Conservation (phyloP, 2,797 vertebrate genomes). For the Tamandua tetradactyla region DNA sequence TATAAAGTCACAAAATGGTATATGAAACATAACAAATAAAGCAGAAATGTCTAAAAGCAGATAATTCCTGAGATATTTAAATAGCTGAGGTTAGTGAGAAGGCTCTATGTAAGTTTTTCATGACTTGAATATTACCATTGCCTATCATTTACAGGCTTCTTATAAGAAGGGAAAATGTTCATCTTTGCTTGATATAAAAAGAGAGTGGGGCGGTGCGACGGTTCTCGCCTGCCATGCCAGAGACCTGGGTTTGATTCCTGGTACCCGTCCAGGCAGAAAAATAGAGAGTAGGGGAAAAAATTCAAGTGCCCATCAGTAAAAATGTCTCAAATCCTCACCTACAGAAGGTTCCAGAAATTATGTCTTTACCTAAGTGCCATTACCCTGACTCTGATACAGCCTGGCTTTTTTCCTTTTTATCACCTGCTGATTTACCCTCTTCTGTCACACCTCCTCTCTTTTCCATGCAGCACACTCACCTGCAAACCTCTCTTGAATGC, state of each 20-base stretch:
- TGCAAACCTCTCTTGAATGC: not conserved
- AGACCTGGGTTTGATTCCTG: too few relatives aligned
- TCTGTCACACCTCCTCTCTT: not conserved
- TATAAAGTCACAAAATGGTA: not conserved
- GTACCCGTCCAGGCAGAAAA: too few relatives aligned
- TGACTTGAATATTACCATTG: not conserved
- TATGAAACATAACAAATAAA: not conserved
- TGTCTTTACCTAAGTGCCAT: not conserved
- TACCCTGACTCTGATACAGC: not conserved
- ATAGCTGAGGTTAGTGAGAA: not conserved
- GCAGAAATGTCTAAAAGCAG: not conserved
- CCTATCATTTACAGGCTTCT: not conserved
- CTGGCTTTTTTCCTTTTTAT: not conserved
- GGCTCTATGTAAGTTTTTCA: not conserved
- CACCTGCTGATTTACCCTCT: not conserved
- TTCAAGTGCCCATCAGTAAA: not conserved
- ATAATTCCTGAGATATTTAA: not conserved
- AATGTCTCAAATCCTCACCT: not conserved
- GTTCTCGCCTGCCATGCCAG: too few relatives aligned
- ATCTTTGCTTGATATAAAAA: conserved; percentile 11
- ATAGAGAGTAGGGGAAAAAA: not conserved
- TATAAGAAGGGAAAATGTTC: not conserved
- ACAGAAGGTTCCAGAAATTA: not conserved
- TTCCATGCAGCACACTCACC: too few relatives aligned
- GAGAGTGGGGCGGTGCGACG: too few relatives aligned